Conservation (phyloP, 2,888 invertebrate species). For the Microplitis manilae region DNA sequence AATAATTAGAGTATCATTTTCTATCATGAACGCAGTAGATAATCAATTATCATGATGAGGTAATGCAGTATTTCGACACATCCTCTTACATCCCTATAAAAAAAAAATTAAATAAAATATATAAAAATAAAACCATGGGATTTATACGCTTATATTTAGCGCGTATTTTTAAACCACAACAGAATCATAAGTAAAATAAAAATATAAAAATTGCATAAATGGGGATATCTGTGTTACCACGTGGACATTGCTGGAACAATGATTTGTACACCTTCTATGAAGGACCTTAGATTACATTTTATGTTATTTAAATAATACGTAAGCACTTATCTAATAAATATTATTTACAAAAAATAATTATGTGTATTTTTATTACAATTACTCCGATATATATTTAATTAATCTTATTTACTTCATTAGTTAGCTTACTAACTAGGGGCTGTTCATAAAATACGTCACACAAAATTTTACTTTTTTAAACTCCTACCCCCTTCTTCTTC, state of each 20-base stretch:
- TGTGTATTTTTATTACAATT: background rate
- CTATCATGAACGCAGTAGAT: conserved; percentile 31
- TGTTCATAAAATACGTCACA: too few relatives aligned
- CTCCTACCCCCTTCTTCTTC: too few relatives aligned
- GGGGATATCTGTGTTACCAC: conserved; percentile 66
- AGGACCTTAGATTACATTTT: conserved; percentile 68
- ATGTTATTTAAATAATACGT: conserved; percentile 66
- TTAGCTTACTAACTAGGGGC: too few relatives aligned
- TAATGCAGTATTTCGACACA: conserved; percentile 46
- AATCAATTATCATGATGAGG: conserved; percentile 46
- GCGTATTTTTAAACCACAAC: background rate
- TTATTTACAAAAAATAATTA: conserved; percentile 63
- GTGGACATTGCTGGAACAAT: conserved; percentile 70
- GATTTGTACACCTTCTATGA: conserved; percentile 69
- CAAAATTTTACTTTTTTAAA: too few relatives aligned
- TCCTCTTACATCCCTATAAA: conserved; percentile 14
- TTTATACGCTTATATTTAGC: background rate
- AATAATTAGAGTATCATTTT: conserved; percentile 33
- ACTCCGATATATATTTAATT: background rate
- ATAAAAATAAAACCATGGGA: conserved; percentile 1
- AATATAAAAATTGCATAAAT: conserved; percentile 49
- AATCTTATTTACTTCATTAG: too few relatives aligned
- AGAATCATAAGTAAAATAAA: conserved; percentile 24
- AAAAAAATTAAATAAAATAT: background rate
- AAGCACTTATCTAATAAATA: conserved; percentile 68